phyloP scores from a whole-genome alignment of 1,140 invertebrate species.

The Elysia chlorotica region DNA sequence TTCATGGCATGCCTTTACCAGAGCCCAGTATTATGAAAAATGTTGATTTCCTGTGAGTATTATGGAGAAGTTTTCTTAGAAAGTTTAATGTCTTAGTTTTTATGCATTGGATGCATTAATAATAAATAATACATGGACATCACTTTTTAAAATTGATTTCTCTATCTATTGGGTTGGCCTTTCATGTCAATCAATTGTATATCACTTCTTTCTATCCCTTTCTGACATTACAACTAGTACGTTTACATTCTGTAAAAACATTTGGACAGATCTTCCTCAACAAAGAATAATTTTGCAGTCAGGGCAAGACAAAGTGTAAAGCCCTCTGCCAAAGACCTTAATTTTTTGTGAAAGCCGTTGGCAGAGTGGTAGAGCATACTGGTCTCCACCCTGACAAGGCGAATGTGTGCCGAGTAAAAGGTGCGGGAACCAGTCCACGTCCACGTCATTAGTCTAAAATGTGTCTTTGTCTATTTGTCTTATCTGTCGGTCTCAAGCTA shows the following conservation, averaged over 20 bases:
- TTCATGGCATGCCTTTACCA: constrained; percentile 10
- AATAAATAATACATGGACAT: neutral
- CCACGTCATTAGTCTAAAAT: too few species aligned
- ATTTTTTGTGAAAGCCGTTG: too few species aligned
- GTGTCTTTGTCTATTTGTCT: too few species aligned
- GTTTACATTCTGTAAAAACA: too few species aligned
- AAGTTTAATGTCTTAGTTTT: too few species aligned
- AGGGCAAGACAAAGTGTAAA: too few species aligned
- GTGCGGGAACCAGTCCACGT: neutral
- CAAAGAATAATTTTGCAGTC: too few species aligned
- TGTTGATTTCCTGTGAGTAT: constrained; percentile 17
- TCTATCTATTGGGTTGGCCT: neutral
- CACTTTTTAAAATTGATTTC: neutral
- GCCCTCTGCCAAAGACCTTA: too few species aligned
- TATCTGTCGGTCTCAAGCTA: too few species aligned
- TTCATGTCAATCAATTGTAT: neutral
- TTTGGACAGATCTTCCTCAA: too few species aligned
- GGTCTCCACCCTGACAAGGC: neutral
- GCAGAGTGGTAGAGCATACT: too few species aligned
- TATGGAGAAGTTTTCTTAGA: too few species aligned
- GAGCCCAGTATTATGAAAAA: constrained; percentile 7
- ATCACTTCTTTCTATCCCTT: neutral
- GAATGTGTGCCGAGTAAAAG: neutral
- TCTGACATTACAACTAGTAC: neutral
- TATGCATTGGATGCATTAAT: neutral